phyloP scores from a whole-genome alignment of 1,140 invertebrate genomes.

The Nasonia longicornis region DNA sequence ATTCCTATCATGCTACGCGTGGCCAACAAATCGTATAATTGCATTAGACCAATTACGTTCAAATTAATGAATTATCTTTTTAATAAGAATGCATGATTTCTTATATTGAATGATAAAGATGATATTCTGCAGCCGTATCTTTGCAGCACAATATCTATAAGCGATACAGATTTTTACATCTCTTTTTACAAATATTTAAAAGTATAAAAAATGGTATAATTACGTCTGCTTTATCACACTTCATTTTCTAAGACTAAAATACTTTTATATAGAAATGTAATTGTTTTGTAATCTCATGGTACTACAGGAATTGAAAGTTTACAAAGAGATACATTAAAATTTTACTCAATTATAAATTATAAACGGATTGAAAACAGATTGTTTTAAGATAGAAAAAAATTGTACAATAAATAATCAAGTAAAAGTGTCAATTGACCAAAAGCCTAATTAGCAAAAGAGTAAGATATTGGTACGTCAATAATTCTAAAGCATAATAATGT shows the following conservation, averaged over 20 bases:
- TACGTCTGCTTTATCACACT: background rate
- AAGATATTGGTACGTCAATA: background rate
- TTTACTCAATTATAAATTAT: too few species aligned
- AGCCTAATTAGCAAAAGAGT: background rate
- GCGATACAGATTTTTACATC: too few species aligned
- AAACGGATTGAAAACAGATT: background rate
- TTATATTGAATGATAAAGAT: background rate
- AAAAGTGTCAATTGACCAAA: background rate
- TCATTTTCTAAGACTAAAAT: background rate
- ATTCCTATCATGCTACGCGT: conserved; percentile 84
- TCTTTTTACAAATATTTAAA: too few species aligned
- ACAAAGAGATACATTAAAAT: too few species aligned
- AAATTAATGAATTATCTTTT: background rate
- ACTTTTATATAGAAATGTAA: background rate
- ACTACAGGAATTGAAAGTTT: too few species aligned
- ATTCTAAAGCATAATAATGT: background rate
- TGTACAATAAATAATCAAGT: conserved; percentile 10
- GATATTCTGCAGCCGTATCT: background rate
- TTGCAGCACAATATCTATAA: too few species aligned
- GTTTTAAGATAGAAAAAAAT: background rate
- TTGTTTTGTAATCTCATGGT: background rate
- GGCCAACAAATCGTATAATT: conserved; percentile 64
- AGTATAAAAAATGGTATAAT: too few species aligned
- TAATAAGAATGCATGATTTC: background rate
- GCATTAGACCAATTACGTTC: background rate